These are phyloP conservation scores for Amphipyra tragopoginis DNA, from an alignment of 2,888 invertebrate species.

Conservation along the genomic window DNA sequence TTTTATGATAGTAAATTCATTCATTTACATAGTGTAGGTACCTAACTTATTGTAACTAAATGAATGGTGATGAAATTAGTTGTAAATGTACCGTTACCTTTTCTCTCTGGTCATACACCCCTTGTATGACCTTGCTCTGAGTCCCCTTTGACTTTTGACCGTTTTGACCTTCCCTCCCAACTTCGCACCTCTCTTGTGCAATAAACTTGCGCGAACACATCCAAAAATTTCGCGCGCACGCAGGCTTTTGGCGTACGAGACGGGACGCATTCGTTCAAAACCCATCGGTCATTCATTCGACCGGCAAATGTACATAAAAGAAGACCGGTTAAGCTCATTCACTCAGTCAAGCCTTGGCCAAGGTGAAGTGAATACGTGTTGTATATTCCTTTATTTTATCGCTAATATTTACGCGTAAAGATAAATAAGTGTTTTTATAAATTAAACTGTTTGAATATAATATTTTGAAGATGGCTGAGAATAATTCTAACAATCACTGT, in stretches of 20 bases:
- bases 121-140: neutral
- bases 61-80: too few relatives aligned
- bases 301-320: slow-evolving; percentile 26
- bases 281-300: slow-evolving; percentile 30
- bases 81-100: too few relatives aligned
- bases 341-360: slow-evolving; percentile 48
- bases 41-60: too few relatives aligned
- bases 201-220: slow-evolving; percentile 24
- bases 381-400: neutral
- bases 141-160: too few relatives aligned
- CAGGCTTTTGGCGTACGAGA: too few relatives aligned
- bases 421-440: slow-evolving; percentile 13
- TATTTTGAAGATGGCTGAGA: slow-evolving; percentile 49
- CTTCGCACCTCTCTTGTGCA: slow-evolving; percentile 17
- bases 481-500: slow-evolving; percentile 22
- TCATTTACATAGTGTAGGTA: too few relatives aligned
- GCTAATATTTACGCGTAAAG: slow-evolving; percentile 15
- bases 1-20: too few relatives aligned
- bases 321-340: slow-evolving; percentile 19
- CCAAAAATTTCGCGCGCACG: slow-evolving; percentile 36
- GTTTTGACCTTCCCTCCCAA: slow-evolving; percentile 29
- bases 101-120: neutral
- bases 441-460: neutral
- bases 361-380: slow-evolving; percentile 2
- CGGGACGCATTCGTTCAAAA: slow-evolving; percentile 28